Conservation (phyloP, 2,888 invertebrate species). For the Morpho achilles region DNA sequence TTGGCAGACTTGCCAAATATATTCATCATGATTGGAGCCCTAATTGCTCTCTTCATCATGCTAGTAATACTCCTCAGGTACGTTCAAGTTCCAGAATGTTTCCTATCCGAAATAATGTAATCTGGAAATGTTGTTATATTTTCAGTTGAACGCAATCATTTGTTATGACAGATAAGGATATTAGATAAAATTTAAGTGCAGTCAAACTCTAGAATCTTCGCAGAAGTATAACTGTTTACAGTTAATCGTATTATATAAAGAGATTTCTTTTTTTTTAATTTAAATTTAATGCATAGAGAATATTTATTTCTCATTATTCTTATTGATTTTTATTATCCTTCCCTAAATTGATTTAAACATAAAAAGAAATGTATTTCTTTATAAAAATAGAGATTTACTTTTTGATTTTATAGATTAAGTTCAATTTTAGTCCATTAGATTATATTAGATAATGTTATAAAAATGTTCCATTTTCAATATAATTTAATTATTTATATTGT, state of each 20-base stretch:
- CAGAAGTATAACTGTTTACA: too few relatives aligned
- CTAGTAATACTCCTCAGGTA: constrained; percentile 87
- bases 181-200: not conserved
- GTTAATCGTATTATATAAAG: too few relatives aligned
- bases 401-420: too few relatives aligned
- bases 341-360: not conserved
- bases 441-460: not conserved
- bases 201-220: too few relatives aligned
- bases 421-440: too few relatives aligned
- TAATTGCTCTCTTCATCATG: constrained; percentile 86
- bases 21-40: constrained; percentile 85
- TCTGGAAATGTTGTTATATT: constrained; percentile 2
- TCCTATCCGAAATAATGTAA: not conserved
- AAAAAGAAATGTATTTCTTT: not conserved
- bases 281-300: too few relatives aligned
- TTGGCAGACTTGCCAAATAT: constrained; percentile 87
- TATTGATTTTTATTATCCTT: too few relatives aligned
- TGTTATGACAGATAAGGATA: constrained; percentile 1
- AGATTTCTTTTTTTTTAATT: too few relatives aligned
- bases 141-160: not conserved
- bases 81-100: constrained; percentile 34
- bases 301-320: too few relatives aligned
- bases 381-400: too few relatives aligned
- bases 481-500: too few relatives aligned
- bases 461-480: too few relatives aligned